Base-by-base conservation (phyloP, 2,888 invertebrate genomes). In the Tenthredo scrophulariae region DNA sequence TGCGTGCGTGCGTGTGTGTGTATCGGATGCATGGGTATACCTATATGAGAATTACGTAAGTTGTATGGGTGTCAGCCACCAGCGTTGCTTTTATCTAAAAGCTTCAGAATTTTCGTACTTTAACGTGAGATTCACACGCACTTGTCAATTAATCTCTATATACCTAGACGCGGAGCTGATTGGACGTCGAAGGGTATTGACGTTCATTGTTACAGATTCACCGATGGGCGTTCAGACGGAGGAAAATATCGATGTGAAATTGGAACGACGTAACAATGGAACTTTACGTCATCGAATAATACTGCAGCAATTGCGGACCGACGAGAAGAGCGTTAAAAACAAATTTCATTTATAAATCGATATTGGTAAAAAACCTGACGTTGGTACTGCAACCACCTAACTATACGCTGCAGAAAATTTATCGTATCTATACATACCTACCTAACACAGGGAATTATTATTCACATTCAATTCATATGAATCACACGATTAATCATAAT, bases 131-230 rank as follows among this genome's bases (percentile, higher is more conserved):
- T 74, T 74, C 80, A 80, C 80, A 80, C 80, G 80, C 80, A 80
- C 80, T 80, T 80, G 80, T 80, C 80, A 80, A 80, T 80, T 80
- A 80, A 80, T 80, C 80, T 80, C 58, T 80, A 18, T 77, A 50
- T 50, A 50, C 50, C 6, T 33, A 37, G 40, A 37, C 62, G 62
- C 29, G 80, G 80, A 80, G 80, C n/a, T n/a, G n/a, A 80, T 80
- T 62, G 80, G 62, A 80, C 80, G 80, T 62, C 37, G 80, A 54
- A 50, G 37, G 40, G 50, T 80, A 80, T 58, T 80, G 80, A 40
- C 58, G 80, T 80, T 80, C 80, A 80, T 62, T 80, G 80, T 80
- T 80, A 80, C 58, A 58, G 80, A 80, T 62, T 80, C 62, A 33
- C n/a, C 80, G 58, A 80, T 62, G 40, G 80, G 58, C 58, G 80